Evolutionary conservation across 2,113 vertebrate species (phyloP), one percentile per base, ranked within the genome.

Genomic region (Caloenas nicobarica): DNA sequence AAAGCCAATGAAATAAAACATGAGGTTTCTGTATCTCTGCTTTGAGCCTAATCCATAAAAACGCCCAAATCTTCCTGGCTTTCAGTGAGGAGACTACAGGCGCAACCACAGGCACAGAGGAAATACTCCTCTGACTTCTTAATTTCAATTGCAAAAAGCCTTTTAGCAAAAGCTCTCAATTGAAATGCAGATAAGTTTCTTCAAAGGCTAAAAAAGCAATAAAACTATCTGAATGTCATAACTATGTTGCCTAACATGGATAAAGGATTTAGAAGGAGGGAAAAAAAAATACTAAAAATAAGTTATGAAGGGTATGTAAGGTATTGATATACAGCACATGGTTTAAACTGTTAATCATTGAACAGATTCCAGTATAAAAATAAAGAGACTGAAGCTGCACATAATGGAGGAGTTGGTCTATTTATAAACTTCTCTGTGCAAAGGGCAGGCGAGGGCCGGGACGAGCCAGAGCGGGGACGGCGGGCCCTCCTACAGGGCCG

Each of bases 311-410:
- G 73, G 84, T 96, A 97, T 95, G 89, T 71, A 87, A 95, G 94
- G 89, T 96, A 88, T 91, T 97, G 96, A 96, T 93, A 93, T 21
- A 86, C 78, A 97, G 88, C 94, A 97, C 96, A 95, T 76, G 93
- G 95, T 86, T 95, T 82, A 95, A 94, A 96, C 94, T 92, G 87
- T 93, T 97, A 88, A 96, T 95, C 97, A 96, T 86, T 81, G 94
- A 95, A 88, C 73, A 88, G 94, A 97, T 94, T 97, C 97, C 97
- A 96, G 97, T 57, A 70, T 86, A 97, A 97, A 98, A 98, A 98
- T 97, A 97, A 97, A 96, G 95, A 91, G 93, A 95, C 86, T 44
- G 94, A 96, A 96, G 95, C 94, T 77, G 96, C 92, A 83, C 86
- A 95, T 88, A 94, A 92, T 74, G 68, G 88, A 93, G 95, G 88